Evolutionary conservation across 2,113 vertebrate genomes (phyloP), one percentile per base, ranked within the genome.

Genomic region (Alces alces): DNA sequence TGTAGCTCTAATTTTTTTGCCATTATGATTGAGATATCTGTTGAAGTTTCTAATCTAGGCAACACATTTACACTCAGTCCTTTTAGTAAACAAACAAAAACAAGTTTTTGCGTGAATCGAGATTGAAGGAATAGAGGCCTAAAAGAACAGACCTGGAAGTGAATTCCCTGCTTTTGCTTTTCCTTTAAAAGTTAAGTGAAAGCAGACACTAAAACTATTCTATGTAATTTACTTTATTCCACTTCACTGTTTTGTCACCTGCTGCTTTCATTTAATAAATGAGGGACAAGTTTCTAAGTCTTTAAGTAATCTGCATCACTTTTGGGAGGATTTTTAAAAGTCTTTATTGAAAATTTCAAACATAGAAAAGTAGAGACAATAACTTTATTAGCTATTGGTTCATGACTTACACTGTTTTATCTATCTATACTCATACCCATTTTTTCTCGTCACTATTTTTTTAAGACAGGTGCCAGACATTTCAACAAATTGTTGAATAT

Each of bases 71-170:
- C 23, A 80, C 52, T 84, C 8, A 21, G 1, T 86, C 54, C 64
- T 97, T 89, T 84, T 39, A 66, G 28, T 79, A 80, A 96, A 87
- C 30, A 96, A 60, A 89, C 16, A 80, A 55, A 92, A 94, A 45
- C 17, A 28, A 16, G 7, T 88, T 95, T 95, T 85, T 84, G 6
- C 79, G 9, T 79, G 10, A 92, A 55, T 84, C 84, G 28, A 83
- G 30, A 54, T 27, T 0, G 23, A 92, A 97, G 80, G 54, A 89
- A 66, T 93, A 43, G 45, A 95, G 43, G 28, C 15, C 52, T 96
- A 54, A 90, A 87, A 54, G 54, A 47, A 76, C 12, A 83, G 79
- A 93, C 39, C 21, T 94, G 60, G 76, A 94, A 60, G 23, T 91
- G 17, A 88, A 79, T 52, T 27, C 7, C 23, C 4, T 66, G 36